Base-by-base conservation (phyloP, 1,140 invertebrate genomes). In the Antheraea pernyi region DNA sequence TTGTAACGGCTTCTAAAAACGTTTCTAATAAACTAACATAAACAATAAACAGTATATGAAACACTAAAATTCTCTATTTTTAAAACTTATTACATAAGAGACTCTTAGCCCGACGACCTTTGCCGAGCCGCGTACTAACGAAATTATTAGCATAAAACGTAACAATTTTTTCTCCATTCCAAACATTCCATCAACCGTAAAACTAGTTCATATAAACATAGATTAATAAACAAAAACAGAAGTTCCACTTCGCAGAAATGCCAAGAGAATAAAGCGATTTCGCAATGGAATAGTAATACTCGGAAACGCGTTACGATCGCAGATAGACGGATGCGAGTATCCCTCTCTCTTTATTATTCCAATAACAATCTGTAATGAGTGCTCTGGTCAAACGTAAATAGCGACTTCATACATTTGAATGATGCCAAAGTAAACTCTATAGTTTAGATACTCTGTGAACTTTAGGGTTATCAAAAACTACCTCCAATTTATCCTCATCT, bases 361-460 rank as follows among this genome's bases (percentile, higher is more conserved):
- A 90, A 91, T 91, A 91, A 91, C 89, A 91, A 91, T 91, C 89
- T 80, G 86, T 90, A 88, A 91, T 86, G 89, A 91, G 89, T 88
- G 86, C 86, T 90, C 88, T 87, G 89, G 82, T 85, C 88, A 87
- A 85, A 89, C 88, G 86, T 89, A 90, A 91, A 91, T 89, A 91
- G 86, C 84, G 81, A 84, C 86, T 91, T 89, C 86, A 86, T 89
- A 86, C 85, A 86, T 89, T 87, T 88, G 85, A 90, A 90, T 88
- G 88, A 90, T 89, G 85, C 85, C 84, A 84, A 88, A 79, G 89
- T 91, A 91, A 90, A 91, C 89, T 89, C 80, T 85, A 77, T 75
- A 81, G 80, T 85, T 76, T 83, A 74, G 77, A 69, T 88, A 84
- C 81, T 86, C 85, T 87, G 76, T 81, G 60, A 36, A 22, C 13